Percentiles rank a stretch among this genome's conserved stretches.
Conservation (phyloP, 2,113 vertebrate genomes). For the Struthidea cinerea region DNA sequence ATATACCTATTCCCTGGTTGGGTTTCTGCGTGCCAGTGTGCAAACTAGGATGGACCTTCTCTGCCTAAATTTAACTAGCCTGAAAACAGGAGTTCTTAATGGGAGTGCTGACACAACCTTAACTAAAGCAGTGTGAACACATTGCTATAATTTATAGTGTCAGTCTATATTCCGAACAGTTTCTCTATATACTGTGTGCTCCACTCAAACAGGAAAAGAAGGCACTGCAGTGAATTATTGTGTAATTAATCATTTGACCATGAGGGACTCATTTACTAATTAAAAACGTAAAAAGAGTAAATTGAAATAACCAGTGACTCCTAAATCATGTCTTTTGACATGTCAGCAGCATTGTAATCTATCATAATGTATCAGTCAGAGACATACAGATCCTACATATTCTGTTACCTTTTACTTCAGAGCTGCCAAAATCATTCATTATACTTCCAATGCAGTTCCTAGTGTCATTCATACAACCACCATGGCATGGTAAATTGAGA, state of each 20-base stretch:
- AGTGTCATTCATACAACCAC: not conserved
- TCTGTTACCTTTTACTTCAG: constrained; percentile 27
- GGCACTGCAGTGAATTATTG: constrained; percentile 73
- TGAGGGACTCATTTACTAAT: constrained; percentile 93
- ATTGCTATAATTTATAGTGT: constrained; percentile 55
- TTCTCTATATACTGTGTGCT: not conserved
- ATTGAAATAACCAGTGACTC: constrained; percentile 85
- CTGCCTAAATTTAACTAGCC: constrained; percentile 44
- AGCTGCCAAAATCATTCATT: constrained; percentile 47
- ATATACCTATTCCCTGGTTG: not conserved
- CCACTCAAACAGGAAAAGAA: constrained; percentile 52
- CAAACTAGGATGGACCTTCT: constrained; percentile 16
- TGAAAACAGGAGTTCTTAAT: constrained; percentile 17
- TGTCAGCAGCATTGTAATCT: constrained; percentile 65
- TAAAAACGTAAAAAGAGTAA: constrained; percentile 87
- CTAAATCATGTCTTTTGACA: constrained; percentile 82
- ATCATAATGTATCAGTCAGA: constrained; percentile 72
- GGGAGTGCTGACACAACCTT: constrained; percentile 45
- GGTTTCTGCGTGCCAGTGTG: not conserved
- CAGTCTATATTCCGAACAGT: constrained; percentile 32
- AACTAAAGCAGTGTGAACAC: constrained; percentile 2
- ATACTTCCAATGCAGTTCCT: not conserved
- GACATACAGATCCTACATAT: constrained; percentile 49
- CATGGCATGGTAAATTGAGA: not conserved
- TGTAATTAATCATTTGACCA: constrained; percentile 87